Base-by-base conservation (phyloP, 2,888 invertebrate species). In the Steinernema scapterisci region DNA sequence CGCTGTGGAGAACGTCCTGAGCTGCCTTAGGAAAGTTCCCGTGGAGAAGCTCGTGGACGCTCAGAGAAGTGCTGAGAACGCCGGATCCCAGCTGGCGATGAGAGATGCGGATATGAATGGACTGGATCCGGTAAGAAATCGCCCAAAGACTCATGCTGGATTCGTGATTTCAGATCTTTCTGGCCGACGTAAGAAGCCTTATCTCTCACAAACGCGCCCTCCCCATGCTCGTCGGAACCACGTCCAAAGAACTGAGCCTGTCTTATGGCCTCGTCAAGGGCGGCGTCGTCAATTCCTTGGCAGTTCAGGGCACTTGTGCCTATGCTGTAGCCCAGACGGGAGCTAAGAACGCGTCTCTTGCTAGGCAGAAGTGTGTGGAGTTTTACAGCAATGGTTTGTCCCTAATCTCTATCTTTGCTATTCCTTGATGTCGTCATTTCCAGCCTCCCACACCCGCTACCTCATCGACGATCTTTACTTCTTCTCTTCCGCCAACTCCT, bases 381-480 rank as follows among this genome's bases (percentile, higher is more conserved):
- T 23, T 5, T 21, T 52, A 52, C 11, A 21, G 23, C 23, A 11
- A 52, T 23, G 21, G 52, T 52, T 21, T 5, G 52, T 11, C 2
- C n/a, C 1, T n/a, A 38, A 21, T 52, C 21, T 5, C 6, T 16
- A 16, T 21, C 48, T 5, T 9, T 16, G 9, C 13, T 48, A 52
- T 9, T 21, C 52, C n/a, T 9, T 19, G 23, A 11, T 9, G 2
- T 11, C 23, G 23, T 11, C 3, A 48, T 21, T 21, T 52, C 23
- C 52, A 74, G 74, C 56, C 27, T n/a, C 46, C 2, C 19, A 19
- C 2, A 13, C 71, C 25, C 13, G 43, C 5, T 21, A 13, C 7
- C 46, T 74, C 71, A 45, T 45, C 44, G 56, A 74, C 71, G 74
- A 74, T 43, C n/a, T 74, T 21, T 46, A 27, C 38, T 54, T 56